These are phyloP conservation scores for Felis chaus DNA, from an alignment of 2,113 vertebrate genomes.

Conservation along the genomic window DNA sequence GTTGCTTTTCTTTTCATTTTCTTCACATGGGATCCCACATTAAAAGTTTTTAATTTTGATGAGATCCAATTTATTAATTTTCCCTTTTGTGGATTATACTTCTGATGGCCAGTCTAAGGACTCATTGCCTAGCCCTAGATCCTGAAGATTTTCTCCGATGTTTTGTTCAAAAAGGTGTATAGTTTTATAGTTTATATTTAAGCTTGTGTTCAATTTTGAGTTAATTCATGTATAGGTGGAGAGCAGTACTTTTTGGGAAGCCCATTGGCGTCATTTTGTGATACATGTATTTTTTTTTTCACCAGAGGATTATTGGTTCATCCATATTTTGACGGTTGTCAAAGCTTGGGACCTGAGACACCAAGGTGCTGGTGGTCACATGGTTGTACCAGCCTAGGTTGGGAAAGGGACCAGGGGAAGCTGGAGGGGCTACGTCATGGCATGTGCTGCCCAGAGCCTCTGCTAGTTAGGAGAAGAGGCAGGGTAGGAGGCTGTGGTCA, in stretches of 20 bases:
- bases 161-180: background rate
- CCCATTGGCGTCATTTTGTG: background rate
- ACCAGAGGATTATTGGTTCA: background rate
- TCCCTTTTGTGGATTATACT: background rate
- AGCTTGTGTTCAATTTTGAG: background rate
- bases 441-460: background rate
- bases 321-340: background rate
- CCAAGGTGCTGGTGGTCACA: background rate
- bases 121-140: background rate
- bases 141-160: background rate
- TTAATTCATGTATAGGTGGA: background rate
- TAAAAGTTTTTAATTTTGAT: background rate
- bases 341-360: background rate
- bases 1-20: background rate
- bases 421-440: background rate
- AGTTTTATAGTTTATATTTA: background rate
- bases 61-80: background rate
- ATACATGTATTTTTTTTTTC: background rate
- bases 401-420: background rate
- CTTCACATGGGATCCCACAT: background rate
- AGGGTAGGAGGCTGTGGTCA: background rate
- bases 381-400: no score
- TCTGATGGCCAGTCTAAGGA: background rate
- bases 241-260: background rate
- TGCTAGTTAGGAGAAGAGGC: background rate